Conservation (phyloP, 2,113 vertebrate species). For the Halcyon senegalensis region DNA sequence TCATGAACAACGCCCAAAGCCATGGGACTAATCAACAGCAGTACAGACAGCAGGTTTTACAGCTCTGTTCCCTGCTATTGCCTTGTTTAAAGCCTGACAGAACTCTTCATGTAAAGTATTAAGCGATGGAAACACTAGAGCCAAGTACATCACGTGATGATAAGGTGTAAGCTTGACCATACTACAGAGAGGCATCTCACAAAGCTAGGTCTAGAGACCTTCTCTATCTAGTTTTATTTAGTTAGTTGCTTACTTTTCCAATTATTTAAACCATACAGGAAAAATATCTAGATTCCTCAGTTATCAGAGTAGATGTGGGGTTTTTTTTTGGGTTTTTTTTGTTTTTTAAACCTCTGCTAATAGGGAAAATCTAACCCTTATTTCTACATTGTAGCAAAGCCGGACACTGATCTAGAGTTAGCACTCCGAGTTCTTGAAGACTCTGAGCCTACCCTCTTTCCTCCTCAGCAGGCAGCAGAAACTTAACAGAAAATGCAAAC, state of each 20-base stretch:
- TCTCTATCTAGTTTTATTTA: not conserved
- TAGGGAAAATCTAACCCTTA: not conserved
- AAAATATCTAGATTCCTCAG: not conserved
- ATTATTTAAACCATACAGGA: not conserved
- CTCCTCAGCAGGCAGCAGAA: not conserved
- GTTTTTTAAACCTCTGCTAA: not conserved
- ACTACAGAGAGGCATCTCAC: not conserved
- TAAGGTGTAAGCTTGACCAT: not conserved
- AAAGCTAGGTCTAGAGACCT: too few species aligned
- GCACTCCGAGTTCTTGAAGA: not conserved
- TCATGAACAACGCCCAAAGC: not conserved
- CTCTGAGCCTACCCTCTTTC: fast-evolving
- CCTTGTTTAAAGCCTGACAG: not conserved
- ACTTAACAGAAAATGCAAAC: not conserved
- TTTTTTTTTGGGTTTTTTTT: too few species aligned
- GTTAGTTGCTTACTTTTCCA: not conserved
- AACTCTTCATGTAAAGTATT: too few species aligned
- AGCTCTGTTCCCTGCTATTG: not conserved
- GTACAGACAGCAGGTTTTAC: not conserved
- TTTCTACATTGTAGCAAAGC: not conserved
- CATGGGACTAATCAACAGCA: not conserved
- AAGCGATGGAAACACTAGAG: not conserved
- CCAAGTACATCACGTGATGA: not conserved
- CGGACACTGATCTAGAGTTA: not conserved
- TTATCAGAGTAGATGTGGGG: not conserved